Percentiles rank a stretch among this genome's conserved stretches.
Evolutionary conservation across 2,888 invertebrate species (phyloP).

Genomic region (Tiliacea aurago): DNA sequence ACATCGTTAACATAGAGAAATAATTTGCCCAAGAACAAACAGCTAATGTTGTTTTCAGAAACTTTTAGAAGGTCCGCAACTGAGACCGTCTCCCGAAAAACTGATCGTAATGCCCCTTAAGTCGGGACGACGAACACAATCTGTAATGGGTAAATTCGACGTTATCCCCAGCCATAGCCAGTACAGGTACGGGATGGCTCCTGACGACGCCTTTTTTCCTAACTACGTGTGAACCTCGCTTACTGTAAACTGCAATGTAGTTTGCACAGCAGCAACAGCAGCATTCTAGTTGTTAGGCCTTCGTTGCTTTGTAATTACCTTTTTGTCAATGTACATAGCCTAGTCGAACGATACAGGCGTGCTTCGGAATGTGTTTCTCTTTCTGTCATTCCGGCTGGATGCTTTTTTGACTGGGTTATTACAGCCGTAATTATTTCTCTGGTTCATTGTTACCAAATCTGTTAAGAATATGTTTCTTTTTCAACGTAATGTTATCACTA

Average conservation of each 20-base stretch:
- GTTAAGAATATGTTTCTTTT: not conserved
- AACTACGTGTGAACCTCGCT: conserved; percentile 72
- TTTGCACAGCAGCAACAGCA: conserved; percentile 17
- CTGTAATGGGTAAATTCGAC: conserved; percentile 70
- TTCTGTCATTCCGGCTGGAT: not conserved
- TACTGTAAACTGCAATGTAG: conserved; percentile 53
- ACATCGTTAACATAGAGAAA: conserved; percentile 24
- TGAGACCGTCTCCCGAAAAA: conserved; percentile 67
- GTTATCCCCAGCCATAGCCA: conserved; percentile 66
- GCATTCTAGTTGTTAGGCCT: conserved; percentile 8
- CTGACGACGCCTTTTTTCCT: conserved; percentile 76
- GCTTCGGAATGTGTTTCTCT: not conserved
- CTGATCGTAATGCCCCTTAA: conserved; percentile 63
- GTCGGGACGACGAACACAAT: conserved; percentile 65
- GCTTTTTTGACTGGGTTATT: conserved; percentile 28
- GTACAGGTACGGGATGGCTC: conserved; percentile 76
- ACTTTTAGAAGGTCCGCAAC: conserved; percentile 71
- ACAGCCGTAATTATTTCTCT: not conserved
- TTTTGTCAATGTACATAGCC: conserved; percentile 17
- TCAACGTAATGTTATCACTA: no score
- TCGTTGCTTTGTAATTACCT: conserved; percentile 3
- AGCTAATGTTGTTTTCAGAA: conserved; percentile 77
- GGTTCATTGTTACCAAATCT: conserved; percentile 21
- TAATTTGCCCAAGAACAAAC: conserved; percentile 69
- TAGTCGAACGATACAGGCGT: conserved; percentile 14